Conservation (phyloP, 2,113 vertebrate genomes). For the Tupaia tana region DNA sequence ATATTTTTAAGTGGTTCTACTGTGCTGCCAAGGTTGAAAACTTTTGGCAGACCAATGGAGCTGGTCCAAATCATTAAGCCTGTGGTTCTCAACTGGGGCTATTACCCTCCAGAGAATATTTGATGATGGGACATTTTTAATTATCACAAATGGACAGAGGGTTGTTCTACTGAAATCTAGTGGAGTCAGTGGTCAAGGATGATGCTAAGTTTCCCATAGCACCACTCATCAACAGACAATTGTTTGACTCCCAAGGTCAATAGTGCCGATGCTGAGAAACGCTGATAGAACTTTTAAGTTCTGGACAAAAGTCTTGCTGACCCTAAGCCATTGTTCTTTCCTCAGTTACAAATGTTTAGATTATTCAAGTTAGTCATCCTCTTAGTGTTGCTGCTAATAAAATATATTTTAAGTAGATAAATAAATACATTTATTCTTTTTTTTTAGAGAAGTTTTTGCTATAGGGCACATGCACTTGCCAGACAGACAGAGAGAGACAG, state of each 20-base stretch:
- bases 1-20: conserved; percentile 29
- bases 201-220: neutral
- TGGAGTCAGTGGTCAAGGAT: neutral
- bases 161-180: neutral
- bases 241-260: neutral
- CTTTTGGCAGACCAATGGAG: neutral
- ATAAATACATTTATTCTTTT: too few species aligned
- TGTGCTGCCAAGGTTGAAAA: neutral
- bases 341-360: neutral
- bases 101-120: neutral
- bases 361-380: conserved; percentile 34
- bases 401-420: neutral
- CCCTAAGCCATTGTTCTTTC: neutral
- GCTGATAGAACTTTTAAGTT: neutral
- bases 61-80: neutral
- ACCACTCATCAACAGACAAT: neutral
- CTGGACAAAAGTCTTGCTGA: neutral
- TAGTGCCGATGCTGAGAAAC: neutral
- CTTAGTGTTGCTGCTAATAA: conserved; percentile 4
- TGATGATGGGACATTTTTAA: neutral
- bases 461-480: too few species aligned
- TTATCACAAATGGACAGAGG: neutral
- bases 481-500: too few species aligned
- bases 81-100: neutral
- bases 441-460: too few species aligned